Evolutionary conservation across 2,113 vertebrate species (phyloP).

Genomic region (Embiotoca jacksoni): DNA sequence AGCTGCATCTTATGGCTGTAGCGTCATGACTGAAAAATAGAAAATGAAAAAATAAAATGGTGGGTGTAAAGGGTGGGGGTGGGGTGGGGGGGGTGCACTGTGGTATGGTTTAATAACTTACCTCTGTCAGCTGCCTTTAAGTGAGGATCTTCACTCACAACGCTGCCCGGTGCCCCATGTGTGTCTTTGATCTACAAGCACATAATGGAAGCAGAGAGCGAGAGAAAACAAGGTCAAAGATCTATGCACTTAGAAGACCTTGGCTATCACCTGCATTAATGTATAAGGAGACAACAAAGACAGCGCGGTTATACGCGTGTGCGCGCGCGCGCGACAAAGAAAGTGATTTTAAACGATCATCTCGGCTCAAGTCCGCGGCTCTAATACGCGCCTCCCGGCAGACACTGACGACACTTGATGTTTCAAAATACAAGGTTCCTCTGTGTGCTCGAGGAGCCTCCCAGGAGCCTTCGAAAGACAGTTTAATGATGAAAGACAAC

Average conservation of each 20-base stretch:
- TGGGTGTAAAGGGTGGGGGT: background rate
- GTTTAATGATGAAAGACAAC: slow-evolving; percentile 75
- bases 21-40: background rate
- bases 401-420: slow-evolving; percentile 52
- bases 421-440: slow-evolving; percentile 58
- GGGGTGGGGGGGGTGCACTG: background rate
- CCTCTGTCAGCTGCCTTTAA: slow-evolving; percentile 71
- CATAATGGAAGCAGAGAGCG: slow-evolving; percentile 66
- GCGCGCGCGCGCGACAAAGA: background rate
- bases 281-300: slow-evolving; percentile 24
- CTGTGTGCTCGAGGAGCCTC: slow-evolving; percentile 53
- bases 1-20: background rate
- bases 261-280: slow-evolving; percentile 51
- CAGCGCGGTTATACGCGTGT: background rate
- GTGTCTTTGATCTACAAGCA: slow-evolving; percentile 75
- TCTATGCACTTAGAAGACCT: slow-evolving; percentile 49
- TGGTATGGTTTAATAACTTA: slow-evolving; percentile 67
- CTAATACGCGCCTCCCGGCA: slow-evolving; percentile 57
- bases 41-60: background rate
- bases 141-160: slow-evolving; percentile 63
- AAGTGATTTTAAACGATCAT: slow-evolving; percentile 40
- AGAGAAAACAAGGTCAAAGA: slow-evolving; percentile 76
- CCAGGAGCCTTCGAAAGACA: slow-evolving; percentile 56
- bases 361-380: slow-evolving; percentile 55
- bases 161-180: slow-evolving; percentile 28